phyloP scores from a whole-genome alignment of 2,888 invertebrate species.

The Tortrix viridana region DNA sequence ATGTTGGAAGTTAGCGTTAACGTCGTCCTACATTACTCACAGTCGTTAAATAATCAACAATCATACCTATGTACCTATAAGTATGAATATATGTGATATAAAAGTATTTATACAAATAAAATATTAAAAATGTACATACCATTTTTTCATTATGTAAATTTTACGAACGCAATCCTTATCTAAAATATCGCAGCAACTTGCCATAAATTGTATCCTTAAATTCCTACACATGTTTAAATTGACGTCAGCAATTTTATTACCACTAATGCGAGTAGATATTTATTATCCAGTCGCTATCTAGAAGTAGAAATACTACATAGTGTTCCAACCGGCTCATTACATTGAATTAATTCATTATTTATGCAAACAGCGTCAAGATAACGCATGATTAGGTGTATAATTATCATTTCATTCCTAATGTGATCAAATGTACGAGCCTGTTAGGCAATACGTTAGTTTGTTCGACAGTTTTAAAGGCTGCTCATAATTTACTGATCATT shows the following conservation, averaged over 20 bases:
- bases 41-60: too few species aligned
- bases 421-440: not conserved
- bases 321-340: constrained; percentile 16
- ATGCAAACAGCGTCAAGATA: constrained; percentile 48
- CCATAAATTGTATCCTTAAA: not conserved
- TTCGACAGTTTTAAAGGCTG: not conserved
- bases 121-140: too few species aligned
- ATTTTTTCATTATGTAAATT: too few species aligned
- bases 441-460: constrained; percentile 7
- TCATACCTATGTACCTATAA: too few species aligned
- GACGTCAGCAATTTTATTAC: constrained; percentile 7
- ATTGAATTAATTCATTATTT: constrained; percentile 40
- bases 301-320: constrained; percentile 1
- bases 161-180: too few species aligned
- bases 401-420: constrained; percentile 41
- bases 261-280: not conserved
- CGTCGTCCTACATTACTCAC: too few species aligned
- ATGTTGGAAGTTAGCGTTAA: too few species aligned
- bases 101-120: too few species aligned
- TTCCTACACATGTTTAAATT: constrained; percentile 4
- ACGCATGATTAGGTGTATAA: constrained; percentile 48
- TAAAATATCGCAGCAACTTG: too few species aligned
- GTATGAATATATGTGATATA: too few species aligned
- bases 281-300: constrained; percentile 4
- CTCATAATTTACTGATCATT: not conserved